Evolutionary conservation across 2,888 invertebrate species (phyloP), one percentile per base, ranked within the genome.

Genomic region (Tuberolachnus salignus): DNA sequence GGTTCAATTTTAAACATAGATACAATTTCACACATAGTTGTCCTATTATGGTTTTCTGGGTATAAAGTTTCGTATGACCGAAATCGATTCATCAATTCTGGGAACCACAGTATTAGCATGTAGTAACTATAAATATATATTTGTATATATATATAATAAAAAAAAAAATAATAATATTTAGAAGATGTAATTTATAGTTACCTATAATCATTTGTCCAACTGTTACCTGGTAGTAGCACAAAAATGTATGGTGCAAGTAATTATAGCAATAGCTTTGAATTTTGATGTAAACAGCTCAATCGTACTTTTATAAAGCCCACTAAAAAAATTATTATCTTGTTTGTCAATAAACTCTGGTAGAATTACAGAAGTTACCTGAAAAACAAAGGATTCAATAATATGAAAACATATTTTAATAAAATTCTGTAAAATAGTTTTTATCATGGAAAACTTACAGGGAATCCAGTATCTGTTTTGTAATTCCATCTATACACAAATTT

Each of bases 41-140:
- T 92, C 0, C 88, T 88, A 67, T 89, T 57, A 13, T 19, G 34
- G n/a, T 16, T 87, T 81, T 89, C 90, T 1, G 92, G 92, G 87
- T 91, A 88, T 1, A 86, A 84, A 34, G 86, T 84, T 84, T 92
- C 92, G 84, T 90, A 93, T 83, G 91, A 91, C 84, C 92, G 92
- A 85, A 93, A 93, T 78, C 94, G 91, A 86, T 91, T 90, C 87
- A 95, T 95, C 83, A 95, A 86, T 85, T 94, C 94, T 16, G 94
- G 94, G 86, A 95, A 94, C 95, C 95, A 95, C 85, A 95, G 90
- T 92, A 94, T 94, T 57, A 95, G 87, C 11, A 94, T 95, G 85
- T 95, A 95, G 86, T 94, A 95, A 84, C 94, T 94, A 87, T 16
- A 66, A 16, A 66, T 16, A 23, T 23, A 46, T 16, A 49, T 34